These are phyloP conservation scores for Scolopax rusticola DNA, from an alignment of 2,797 vertebrate species.

Conservation along the genomic window DNA sequence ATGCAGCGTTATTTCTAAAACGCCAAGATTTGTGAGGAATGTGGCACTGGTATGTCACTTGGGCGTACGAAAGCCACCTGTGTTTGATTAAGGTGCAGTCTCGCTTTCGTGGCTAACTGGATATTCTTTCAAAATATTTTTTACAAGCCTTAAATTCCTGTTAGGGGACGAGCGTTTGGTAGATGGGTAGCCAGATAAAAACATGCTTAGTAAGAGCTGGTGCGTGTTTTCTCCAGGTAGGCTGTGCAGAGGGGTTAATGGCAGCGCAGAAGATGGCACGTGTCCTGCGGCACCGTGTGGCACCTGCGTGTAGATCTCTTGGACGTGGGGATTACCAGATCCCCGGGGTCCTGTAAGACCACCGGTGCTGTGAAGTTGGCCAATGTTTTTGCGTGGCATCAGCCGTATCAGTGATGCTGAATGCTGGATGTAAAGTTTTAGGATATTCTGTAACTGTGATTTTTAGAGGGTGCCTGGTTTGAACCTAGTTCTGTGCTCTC, in stretches of 20 bases:
- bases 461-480: not conserved
- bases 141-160: not conserved
- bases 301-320: not conserved
- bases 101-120: not conserved
- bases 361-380: fast-evolving
- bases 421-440: not conserved
- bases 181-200: not conserved
- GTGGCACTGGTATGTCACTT: conserved; percentile 19
- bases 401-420: fast-evolving
- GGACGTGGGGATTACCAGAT: not conserved
- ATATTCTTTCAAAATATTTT: not conserved
- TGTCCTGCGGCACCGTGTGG: not conserved
- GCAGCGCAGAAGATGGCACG: not conserved
- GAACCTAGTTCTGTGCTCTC: fast-evolving
- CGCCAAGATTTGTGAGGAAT: conserved; percentile 30
- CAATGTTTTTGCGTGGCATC: fast-evolving
- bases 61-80: not conserved
- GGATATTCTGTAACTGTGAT: not conserved
- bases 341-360: not conserved
- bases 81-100: conserved; percentile 62
- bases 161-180: not conserved
- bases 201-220: fast-evolving
- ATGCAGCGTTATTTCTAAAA: not conserved
- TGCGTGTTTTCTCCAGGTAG: not conserved
- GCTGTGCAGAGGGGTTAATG: not conserved